Conservation (phyloP, 92 coral and sea anemone genomes). For the Actinostola sp. region DNA sequence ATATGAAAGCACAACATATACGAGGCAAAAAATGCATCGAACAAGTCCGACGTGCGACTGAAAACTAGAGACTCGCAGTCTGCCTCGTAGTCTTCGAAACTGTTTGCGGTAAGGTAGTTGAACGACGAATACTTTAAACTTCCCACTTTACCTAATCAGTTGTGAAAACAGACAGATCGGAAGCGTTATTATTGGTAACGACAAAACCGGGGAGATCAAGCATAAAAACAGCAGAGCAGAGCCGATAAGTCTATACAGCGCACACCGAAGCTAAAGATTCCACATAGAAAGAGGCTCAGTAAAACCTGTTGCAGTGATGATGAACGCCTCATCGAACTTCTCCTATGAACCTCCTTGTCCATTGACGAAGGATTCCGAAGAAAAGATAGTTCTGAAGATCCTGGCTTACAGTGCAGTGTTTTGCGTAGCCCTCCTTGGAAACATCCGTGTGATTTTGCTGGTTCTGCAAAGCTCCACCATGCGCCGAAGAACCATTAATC, state of each 20-base stretch:
- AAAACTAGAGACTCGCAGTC: constrained; percentile 16
- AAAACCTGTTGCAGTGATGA: background rate
- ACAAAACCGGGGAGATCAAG: background rate
- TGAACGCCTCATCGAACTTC: background rate
- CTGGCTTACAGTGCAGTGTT: constrained; percentile 44
- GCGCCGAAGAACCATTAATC: constrained; percentile 51
- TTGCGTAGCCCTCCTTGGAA: constrained; percentile 34
- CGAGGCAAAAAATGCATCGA: background rate
- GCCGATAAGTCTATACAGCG: background rate
- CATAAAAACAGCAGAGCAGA: background rate
- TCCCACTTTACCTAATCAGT: constrained; percentile 8
- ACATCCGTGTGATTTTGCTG: constrained; percentile 33
- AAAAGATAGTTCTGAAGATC: constrained; percentile 17
- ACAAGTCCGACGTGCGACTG: background rate
- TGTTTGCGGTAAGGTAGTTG: background rate
- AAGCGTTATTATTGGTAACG: background rate
- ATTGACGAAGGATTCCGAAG: constrained; percentile 1
- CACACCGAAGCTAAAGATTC: too few species aligned
- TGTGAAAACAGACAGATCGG: constrained; percentile 2
- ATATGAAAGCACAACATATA: constrained; percentile 21
- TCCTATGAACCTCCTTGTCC: background rate
- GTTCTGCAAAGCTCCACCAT: constrained; percentile 30
- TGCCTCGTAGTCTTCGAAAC: background rate
- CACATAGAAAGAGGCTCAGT: too few species aligned
- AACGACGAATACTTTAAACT: background rate